Base-by-base conservation (phyloP, 2,888 invertebrate genomes). In the Metopia argyrocephala region DNA sequence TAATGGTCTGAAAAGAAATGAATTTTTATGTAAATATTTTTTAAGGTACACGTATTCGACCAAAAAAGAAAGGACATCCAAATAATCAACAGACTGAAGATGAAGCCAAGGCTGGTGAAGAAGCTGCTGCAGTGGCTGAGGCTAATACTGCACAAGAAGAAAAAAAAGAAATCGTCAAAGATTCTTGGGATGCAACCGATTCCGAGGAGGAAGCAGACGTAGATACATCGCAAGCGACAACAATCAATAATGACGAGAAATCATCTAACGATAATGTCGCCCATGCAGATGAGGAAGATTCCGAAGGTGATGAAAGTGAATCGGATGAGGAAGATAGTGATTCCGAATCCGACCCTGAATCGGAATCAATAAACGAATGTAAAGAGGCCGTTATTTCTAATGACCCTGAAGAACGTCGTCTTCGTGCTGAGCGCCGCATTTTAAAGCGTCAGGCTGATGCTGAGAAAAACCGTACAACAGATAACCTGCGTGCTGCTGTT, bases 401-500 rank as follows among this genome's bases (percentile, higher is more conserved):
- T 1, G 95, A 95, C 86, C 94, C 94, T 0, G 95, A 96, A 86
- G 94, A 93, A 84, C 93, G 94, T 83, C 93, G 94, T 68, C 94
- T 96, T 86, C 92, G 93, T 78, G 94, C 95, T 1, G 91, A 94
- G 73, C 93, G 93, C 76, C 93, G 97, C 87, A 95, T 97, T 87
- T 93, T 94, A 89, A 94, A 93, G 87, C 92, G 95, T 15, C 92
- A 94, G 85, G 92, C 93, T 76, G 93, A 93, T 45, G 94, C 94
- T 5, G 95, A 95, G 85, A 93, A 94, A 84, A 94, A 93, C 75
- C 92, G 92, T 81, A 92, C 92, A 5, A 84, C 93, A 0, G 95
- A 96, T 66, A 92, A 93, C 54, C 93, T 99, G 1, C 93, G 99
- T 57, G 97, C 99, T 0, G 97, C 99, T 0, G 98, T 99, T 2